Percentiles rank a stretch among this genome's conserved stretches.
Evolutionary conservation across 2,888 invertebrate genomes (phyloP).

Genomic region (Ditylenchus weischeri): DNA sequence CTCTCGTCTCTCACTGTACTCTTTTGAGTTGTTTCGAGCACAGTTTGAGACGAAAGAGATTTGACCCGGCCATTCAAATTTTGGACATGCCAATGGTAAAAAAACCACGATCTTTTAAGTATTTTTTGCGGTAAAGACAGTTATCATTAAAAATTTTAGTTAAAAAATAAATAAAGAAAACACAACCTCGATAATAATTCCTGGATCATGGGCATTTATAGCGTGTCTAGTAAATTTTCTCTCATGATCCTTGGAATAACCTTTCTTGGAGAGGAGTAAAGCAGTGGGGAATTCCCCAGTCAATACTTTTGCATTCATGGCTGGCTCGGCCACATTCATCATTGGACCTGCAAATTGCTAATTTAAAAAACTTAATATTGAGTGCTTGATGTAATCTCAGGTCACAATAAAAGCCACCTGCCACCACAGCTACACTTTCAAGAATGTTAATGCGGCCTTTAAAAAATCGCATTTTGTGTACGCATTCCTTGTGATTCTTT

Average conservation of each 20-base stretch:
- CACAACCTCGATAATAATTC: conserved; percentile 27
- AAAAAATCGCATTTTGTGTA: too few species aligned
- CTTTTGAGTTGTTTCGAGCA: too few species aligned
- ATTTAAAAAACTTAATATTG: background rate
- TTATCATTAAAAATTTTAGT: too few species aligned
- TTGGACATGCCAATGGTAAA: too few species aligned
- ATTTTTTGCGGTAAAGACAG: too few species aligned
- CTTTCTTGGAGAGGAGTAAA: conserved; percentile 80
- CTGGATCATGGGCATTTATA: conserved; percentile 72
- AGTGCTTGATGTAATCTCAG: background rate
- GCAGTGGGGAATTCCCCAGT: conserved; percentile 84
- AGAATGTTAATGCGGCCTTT: too few species aligned
- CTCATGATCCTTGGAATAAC: conserved; percentile 70
- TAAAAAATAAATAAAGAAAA: background rate
- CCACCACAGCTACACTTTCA: too few species aligned
- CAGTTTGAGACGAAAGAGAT: too few species aligned
- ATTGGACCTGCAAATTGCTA: conserved; percentile 70
- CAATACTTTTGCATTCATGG: conserved; percentile 79
- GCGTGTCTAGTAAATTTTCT: conserved; percentile 82
- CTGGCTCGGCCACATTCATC: conserved; percentile 82
- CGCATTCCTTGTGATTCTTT: too few species aligned
- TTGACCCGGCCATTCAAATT: too few species aligned
- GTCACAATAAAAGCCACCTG: conserved; percentile 13
- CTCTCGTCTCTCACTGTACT: too few species aligned
- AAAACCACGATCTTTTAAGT: too few species aligned